These are phyloP conservation scores for Rhynchotus rufescens DNA, from an alignment of 2,797 vertebrate species.

Conservation along the genomic window DNA sequence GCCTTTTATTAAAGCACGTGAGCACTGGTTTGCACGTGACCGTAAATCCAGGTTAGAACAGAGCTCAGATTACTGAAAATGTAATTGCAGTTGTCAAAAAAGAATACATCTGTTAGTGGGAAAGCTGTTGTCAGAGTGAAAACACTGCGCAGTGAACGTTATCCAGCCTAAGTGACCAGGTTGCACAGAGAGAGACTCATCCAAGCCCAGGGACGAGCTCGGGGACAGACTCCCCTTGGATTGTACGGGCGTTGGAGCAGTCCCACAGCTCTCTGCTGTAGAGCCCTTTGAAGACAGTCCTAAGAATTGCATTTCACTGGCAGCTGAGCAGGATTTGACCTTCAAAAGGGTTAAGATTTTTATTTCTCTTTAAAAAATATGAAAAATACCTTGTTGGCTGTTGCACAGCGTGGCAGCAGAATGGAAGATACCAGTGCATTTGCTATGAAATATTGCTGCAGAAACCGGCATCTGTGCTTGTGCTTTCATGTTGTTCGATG, in stretches of 20 bases:
- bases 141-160: neutral
- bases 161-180: neutral
- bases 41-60: conserved; percentile 65
- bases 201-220: fast-evolving
- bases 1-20: conserved; percentile 68
- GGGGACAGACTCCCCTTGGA: neutral
- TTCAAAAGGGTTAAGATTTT: neutral
- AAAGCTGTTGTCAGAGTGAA: neutral
- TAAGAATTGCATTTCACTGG: neutral
- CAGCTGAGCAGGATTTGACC: neutral
- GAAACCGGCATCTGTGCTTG: neutral
- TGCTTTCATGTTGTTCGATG: neutral
- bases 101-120: neutral
- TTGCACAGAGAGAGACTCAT: neutral
- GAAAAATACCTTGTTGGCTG: neutral
- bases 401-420: neutral
- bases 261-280: neutral
- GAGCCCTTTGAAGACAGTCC: neutral
- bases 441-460: neutral
- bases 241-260: neutral
- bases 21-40: conserved; percentile 76
- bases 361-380: neutral
- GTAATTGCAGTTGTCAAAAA: conserved; percentile 16
- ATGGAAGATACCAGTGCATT: neutral
- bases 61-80: conserved; percentile 41